Conservation (phyloP, 1,140 invertebrate species). For the Meteorus sp. region DNA sequence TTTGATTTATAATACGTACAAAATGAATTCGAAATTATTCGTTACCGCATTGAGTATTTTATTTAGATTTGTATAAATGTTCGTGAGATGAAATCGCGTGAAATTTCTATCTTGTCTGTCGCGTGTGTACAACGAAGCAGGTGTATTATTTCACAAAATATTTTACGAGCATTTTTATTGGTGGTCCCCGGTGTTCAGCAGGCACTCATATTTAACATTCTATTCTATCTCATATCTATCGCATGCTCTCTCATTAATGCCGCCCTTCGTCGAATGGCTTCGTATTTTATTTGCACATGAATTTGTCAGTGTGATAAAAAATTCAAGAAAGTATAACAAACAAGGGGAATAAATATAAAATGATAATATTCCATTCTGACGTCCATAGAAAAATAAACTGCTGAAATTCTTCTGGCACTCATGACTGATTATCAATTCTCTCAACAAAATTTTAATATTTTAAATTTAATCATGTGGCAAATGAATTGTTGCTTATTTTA, state of each 20-base stretch:
- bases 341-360: too few relatives aligned
- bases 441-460: too few relatives aligned
- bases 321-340: neutral
- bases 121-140: constrained; percentile 34
- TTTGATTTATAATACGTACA: too few relatives aligned
- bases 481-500: too few relatives aligned
- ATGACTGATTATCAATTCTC: too few relatives aligned
- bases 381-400: too few relatives aligned
- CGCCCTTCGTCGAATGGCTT: constrained; percentile 32
- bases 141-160: constrained; percentile 41
- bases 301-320: neutral
- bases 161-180: constrained; percentile 52
- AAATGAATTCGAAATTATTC: too few relatives aligned
- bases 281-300: constrained; percentile 40
- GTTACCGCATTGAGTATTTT: too few relatives aligned
- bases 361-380: too few relatives aligned
- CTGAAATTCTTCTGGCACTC: too few relatives aligned
- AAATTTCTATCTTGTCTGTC: constrained; percentile 7
- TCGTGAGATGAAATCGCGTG: constrained; percentile 12
- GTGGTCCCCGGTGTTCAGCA: constrained; percentile 39
- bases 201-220: constrained; percentile 55
- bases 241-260: constrained; percentile 28
- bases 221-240: constrained; percentile 49
- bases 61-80: too few relatives aligned
- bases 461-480: too few relatives aligned